Conservation (phyloP, 1,140 invertebrate species). For the Phthorimaea operculella region DNA sequence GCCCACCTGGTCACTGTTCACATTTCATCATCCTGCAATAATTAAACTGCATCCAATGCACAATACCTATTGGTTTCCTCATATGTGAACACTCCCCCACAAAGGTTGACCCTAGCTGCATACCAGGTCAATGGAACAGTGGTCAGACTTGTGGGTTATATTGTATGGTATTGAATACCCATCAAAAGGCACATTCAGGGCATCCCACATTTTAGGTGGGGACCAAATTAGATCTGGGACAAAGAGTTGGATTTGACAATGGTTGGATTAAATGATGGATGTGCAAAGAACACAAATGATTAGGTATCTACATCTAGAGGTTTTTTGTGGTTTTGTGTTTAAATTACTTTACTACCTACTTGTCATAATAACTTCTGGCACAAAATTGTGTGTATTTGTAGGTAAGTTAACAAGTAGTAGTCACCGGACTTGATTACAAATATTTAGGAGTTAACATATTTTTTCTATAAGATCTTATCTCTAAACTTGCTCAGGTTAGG, state of each 20-base stretch:
- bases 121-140: background rate
- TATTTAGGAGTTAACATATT: too few species aligned
- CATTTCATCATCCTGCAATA: slow-evolving; percentile 11
- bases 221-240: slow-evolving; percentile 11
- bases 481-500: too few species aligned
- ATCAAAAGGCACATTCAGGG: slow-evolving; percentile 24
- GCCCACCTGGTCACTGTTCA: too few species aligned
- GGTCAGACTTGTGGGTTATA: background rate
- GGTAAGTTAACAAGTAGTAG: too few species aligned
- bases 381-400: too few species aligned
- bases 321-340: too few species aligned
- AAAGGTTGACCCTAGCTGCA: slow-evolving; percentile 12
- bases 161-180: slow-evolving; percentile 17
- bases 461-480: too few species aligned
- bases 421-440: too few species aligned
- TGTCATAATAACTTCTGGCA: too few species aligned
- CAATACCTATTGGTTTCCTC: slow-evolving; percentile 13
- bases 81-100: slow-evolving; percentile 11
- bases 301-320: too few species aligned
- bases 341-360: too few species aligned
- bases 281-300: too few species aligned
- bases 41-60: slow-evolving; percentile 23
- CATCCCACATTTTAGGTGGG: slow-evolving; percentile 26
- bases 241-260: slow-evolving; percentile 12
- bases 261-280: background rate